phyloP scores from a whole-genome alignment of 2,888 invertebrate genomes.

The Nasonovia ribisnigri region DNA sequence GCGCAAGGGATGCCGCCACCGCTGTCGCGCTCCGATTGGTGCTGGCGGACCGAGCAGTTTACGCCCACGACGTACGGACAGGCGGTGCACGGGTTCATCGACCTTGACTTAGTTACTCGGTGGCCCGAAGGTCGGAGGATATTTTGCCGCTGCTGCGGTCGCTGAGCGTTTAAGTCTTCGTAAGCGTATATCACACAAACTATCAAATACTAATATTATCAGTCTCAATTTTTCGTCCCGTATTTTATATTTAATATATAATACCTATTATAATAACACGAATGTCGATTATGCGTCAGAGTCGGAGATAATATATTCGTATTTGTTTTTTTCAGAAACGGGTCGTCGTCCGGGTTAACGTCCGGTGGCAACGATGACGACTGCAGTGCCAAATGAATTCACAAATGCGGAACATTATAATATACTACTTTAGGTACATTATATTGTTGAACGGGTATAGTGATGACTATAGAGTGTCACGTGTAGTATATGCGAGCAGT shows the following conservation, averaged over 20 bases:
- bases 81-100: conserved; percentile 72
- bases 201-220: not conserved
- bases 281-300: not conserved
- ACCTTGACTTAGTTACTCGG: conserved; percentile 88
- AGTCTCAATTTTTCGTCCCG: not conserved
- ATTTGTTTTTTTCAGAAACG: conserved; percentile 36
- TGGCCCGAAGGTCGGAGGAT: conserved; percentile 70
- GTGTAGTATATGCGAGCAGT: not conserved
- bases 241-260: not conserved
- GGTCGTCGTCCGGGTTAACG: conserved; percentile 45
- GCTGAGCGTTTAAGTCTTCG: conserved; percentile 51
- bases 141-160: not conserved
- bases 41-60: conserved; percentile 63
- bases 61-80: conserved; percentile 68
- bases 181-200: not conserved
- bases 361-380: conserved; percentile 1
- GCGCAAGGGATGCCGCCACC: not conserved
- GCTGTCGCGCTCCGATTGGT: conserved; percentile 30
- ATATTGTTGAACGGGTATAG: not conserved
- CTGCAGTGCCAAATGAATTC: conserved; percentile 7
- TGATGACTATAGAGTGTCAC: not conserved
- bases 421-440: not conserved
- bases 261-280: not conserved
- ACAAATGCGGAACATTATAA: conserved; percentile 31
- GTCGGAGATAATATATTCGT: not conserved